Conservation (phyloP, 1,140 invertebrate species). For the Tetramorium simillimum region DNA sequence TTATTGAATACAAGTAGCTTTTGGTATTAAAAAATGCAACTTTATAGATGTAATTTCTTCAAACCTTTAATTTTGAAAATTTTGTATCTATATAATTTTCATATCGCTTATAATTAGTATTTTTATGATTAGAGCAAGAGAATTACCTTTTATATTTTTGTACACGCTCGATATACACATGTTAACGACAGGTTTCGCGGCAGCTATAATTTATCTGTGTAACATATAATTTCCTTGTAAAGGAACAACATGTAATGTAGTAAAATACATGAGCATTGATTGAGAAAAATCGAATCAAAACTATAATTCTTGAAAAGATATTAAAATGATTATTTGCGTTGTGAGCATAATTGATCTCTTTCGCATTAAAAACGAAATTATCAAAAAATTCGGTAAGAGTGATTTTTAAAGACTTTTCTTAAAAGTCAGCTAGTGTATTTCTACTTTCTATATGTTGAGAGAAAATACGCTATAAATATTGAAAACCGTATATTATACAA, state of each 20-base stretch:
- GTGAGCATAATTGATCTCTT: neutral
- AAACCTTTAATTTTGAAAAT: neutral
- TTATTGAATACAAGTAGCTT: neutral
- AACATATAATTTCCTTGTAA: slow-evolving; percentile 35
- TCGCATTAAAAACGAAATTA: neutral
- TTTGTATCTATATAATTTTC: neutral
- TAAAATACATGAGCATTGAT: neutral
- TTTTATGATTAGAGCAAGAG: neutral
- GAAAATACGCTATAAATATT: neutral
- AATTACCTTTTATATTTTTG: slow-evolving; percentile 3
- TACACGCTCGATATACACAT: neutral
- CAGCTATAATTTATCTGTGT: slow-evolving; percentile 21
- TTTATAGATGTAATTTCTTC: neutral
- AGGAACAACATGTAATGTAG: neutral
- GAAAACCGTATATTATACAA: neutral
- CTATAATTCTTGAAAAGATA: neutral
- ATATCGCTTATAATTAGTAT: slow-evolving; percentile 9
- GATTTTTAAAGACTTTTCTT: neutral
- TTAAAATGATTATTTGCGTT: neutral
- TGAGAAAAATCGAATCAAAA: neutral
- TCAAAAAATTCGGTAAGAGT: neutral
- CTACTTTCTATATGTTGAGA: neutral
- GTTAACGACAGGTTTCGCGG: slow-evolving; percentile 7
- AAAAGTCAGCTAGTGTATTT: neutral
- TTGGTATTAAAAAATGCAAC: neutral